A percentile compares a stretch with the other conserved stretches of the same genome.
phyloP scores from a whole-genome alignment of 2,113 vertebrate species.

The Stigmatopora nigra region DNA sequence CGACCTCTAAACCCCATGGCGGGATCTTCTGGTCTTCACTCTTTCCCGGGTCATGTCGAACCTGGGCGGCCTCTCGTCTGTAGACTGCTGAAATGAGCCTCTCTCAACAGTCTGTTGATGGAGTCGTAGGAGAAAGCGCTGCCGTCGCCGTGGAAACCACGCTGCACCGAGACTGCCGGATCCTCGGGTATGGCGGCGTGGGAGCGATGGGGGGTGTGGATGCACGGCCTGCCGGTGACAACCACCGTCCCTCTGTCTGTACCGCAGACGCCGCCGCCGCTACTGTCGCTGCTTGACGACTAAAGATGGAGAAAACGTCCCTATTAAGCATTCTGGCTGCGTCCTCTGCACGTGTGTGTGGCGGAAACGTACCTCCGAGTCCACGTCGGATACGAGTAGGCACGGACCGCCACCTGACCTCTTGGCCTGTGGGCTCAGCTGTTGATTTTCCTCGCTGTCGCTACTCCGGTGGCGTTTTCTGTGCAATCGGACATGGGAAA shows the following conservation, averaged over 20 bases:
- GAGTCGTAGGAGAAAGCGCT: constrained; percentile 62
- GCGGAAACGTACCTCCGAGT: constrained; percentile 81
- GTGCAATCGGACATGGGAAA: constrained; percentile 18
- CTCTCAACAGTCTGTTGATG: constrained; percentile 95
- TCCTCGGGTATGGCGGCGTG: constrained; percentile 54
- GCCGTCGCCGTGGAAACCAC: constrained; percentile 56
- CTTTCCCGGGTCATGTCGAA: constrained; percentile 57
- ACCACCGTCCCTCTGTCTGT: constrained; percentile 57
- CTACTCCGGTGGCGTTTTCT: constrained; percentile 88
- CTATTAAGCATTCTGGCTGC: constrained; percentile 25
- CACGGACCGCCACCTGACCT: constrained; percentile 73
- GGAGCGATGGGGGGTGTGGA: constrained; percentile 52
- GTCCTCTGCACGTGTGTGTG: background rate
- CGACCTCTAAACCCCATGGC: constrained; percentile 9
- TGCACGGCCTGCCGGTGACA: constrained; percentile 45
- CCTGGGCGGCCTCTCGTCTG: constrained; percentile 82
- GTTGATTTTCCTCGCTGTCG: constrained; percentile 76
- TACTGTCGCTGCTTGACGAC: constrained; percentile 75
- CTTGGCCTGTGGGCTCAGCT: constrained; percentile 79
- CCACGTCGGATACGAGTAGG: constrained; percentile 75
- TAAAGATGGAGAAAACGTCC: constrained; percentile 32
- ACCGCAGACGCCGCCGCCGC: constrained; percentile 64
- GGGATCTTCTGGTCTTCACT: constrained; percentile 27
- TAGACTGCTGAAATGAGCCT: constrained; percentile 95
- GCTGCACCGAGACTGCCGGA: constrained; percentile 48